A percentile compares a stretch with the other conserved stretches of the same genome.
These are phyloP conservation scores for Lordiphosa clarofinis DNA, from an alignment of 1,140 invertebrate genomes.

Conservation along the genomic window DNA sequence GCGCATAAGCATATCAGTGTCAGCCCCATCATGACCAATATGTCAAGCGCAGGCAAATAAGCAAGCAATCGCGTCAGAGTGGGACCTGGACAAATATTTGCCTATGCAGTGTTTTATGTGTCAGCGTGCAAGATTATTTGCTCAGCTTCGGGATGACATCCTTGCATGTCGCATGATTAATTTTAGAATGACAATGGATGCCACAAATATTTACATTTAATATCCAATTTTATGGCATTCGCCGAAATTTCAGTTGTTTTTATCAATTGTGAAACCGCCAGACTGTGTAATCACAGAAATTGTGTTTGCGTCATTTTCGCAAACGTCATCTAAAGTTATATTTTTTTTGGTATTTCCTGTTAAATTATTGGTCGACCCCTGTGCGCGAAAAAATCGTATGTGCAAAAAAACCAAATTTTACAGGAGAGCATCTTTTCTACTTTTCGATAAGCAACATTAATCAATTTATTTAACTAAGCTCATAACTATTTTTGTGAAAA, in stretches of 20 bases:
- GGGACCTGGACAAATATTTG: constrained; percentile 57
- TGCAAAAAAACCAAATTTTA: no score
- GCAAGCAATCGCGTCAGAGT: constrained; percentile 24
- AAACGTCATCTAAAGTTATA: background rate
- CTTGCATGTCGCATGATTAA: no score
- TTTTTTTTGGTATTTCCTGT: no score
- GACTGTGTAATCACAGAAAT: background rate
- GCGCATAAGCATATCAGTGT: constrained; percentile 37
- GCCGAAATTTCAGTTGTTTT: no score
- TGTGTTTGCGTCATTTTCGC: constrained; percentile 4
- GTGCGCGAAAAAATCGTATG: no score
- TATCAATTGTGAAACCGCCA: background rate
- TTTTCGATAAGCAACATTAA: no score
- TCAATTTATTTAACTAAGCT: no score
- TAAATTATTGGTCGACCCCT: no score
- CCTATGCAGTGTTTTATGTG: constrained; percentile 73
- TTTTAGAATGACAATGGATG: no score
- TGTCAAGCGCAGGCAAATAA: constrained; percentile 66
- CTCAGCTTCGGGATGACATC: constrained; percentile 4
- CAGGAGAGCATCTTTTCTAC: no score
- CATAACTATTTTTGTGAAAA: no score
- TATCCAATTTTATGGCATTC: no score
- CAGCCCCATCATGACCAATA: constrained; percentile 65
- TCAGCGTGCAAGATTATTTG: constrained; percentile 28
- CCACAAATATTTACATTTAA: constrained; percentile 27